Percentiles rank a stretch among this genome's conserved stretches.
phyloP scores from a whole-genome alignment of 2,888 invertebrate species.

The Saturnia pavonia region DNA sequence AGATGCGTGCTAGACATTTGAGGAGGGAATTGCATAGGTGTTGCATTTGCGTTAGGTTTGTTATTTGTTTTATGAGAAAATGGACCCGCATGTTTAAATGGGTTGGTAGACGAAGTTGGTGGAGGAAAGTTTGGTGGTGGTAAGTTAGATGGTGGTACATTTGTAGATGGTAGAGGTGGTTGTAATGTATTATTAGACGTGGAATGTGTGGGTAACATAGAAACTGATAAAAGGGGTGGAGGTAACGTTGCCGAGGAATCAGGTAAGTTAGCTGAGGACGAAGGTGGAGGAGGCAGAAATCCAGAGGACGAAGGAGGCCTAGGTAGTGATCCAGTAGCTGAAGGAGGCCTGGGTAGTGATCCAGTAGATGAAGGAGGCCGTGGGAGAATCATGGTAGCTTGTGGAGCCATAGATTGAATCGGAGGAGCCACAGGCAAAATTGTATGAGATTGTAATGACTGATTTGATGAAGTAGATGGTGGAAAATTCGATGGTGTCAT shows the following conservation, averaged over 20 bases:
- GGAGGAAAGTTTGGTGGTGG: slow-evolving; percentile 53
- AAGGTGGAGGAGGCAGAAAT: slow-evolving; percentile 24
- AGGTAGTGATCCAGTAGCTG: slow-evolving; percentile 13
- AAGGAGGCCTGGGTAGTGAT: slow-evolving; percentile 34
- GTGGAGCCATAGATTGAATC: slow-evolving; percentile 17
- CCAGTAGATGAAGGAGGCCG: slow-evolving; percentile 16
- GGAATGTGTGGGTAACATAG: slow-evolving; percentile 25
- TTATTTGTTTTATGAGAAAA: slow-evolving; percentile 73
- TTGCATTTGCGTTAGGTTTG: slow-evolving; percentile 43
- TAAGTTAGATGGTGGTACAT: slow-evolving; percentile 33
- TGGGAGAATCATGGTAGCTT: background rate
- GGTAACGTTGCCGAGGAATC: slow-evolving; percentile 28
- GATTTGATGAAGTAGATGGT: slow-evolving; percentile 21
- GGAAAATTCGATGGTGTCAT: slow-evolving; percentile 40
- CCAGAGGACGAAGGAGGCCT: slow-evolving; percentile 20
- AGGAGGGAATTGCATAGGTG: slow-evolving; percentile 50
- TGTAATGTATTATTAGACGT: slow-evolving; percentile 26
- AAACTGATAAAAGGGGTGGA: slow-evolving; percentile 27
- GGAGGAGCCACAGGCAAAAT: slow-evolving; percentile 34
- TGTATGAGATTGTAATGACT: slow-evolving; percentile 9
- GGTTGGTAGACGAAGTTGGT: slow-evolving; percentile 56
- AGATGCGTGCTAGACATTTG: slow-evolving; percentile 57
- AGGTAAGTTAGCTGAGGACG: slow-evolving; percentile 23
- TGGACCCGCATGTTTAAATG: slow-evolving; percentile 71
- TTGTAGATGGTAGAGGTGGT: slow-evolving; percentile 26